phyloP scores from a whole-genome alignment of 2,797 vertebrate genomes.

The Eulemur mongoz region DNA sequence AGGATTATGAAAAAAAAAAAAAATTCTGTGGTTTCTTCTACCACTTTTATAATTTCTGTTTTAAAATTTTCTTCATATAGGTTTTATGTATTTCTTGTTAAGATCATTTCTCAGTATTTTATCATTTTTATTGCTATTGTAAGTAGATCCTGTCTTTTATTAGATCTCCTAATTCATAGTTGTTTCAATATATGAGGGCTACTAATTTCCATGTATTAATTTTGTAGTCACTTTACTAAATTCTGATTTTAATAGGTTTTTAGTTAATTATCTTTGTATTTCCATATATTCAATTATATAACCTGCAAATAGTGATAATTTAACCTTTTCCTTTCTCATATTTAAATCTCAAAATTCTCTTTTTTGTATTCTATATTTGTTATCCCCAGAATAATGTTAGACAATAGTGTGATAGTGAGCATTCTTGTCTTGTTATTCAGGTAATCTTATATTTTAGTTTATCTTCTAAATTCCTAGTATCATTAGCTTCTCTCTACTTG shows the following conservation, averaged over 20 bases:
- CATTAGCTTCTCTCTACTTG: not conserved
- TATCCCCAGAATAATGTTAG: not conserved
- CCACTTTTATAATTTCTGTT: not conserved
- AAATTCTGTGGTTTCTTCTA: not conserved
- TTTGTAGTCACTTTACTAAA: not conserved
- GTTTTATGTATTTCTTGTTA: conserved; percentile 3
- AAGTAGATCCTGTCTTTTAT: not conserved
- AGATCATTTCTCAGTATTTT: conserved; percentile 12
- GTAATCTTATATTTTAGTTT: not conserved
- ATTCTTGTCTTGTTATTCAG: not conserved
- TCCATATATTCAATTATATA: not conserved
- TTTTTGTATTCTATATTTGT: not conserved
- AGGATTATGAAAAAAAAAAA: not conserved
- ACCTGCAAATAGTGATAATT: not conserved
- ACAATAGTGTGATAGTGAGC: not conserved
- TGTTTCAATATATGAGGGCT: not conserved
- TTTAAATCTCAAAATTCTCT: not conserved
- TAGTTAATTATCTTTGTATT: conserved; percentile 27
- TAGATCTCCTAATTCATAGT: not conserved
- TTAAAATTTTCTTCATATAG: conserved; percentile 29
- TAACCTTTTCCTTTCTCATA: not conserved
- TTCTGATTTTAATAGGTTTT: conserved; percentile 20
- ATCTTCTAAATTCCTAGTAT: not conserved
- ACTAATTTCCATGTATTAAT: conserved; percentile 41
- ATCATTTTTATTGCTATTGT: conserved; percentile 23